A percentile compares a stretch with the other conserved stretches of the same genome.
These are phyloP conservation scores for Indicator maculatus DNA, from an alignment of 2,113 vertebrate species.

Conservation along the genomic window DNA sequence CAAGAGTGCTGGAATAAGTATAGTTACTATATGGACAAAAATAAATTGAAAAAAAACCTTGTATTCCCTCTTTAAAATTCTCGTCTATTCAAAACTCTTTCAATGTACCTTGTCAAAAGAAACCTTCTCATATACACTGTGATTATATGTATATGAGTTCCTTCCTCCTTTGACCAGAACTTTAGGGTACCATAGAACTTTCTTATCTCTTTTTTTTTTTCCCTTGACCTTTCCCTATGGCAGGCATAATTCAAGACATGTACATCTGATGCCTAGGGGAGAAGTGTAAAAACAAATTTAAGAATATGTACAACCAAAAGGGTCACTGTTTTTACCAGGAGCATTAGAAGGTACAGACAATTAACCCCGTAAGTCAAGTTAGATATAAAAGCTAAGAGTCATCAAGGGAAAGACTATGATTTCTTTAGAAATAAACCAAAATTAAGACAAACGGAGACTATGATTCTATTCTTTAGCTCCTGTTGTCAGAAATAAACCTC, in stretches of 20 bases:
- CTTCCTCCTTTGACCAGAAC: neutral
- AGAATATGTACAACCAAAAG: neutral
- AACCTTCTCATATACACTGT: neutral
- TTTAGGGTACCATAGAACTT: neutral
- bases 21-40: neutral
- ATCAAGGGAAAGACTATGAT: neutral
- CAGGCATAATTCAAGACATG: constrained; percentile 2
- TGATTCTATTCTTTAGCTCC: neutral
- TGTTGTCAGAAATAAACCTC: neutral
- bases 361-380: neutral
- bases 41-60: neutral
- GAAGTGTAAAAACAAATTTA: neutral
- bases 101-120: neutral
- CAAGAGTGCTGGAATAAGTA: neutral
- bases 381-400: neutral
- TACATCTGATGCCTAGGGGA: neutral
- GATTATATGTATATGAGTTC: neutral
- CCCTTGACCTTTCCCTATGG: neutral
- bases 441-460: neutral
- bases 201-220: neutral
- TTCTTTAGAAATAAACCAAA: neutral
- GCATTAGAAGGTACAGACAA: neutral
- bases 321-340: neutral
- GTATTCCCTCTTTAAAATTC: neutral
- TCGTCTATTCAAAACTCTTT: neutral